Evolutionary conservation across 2,797 vertebrate genomes (phyloP), one percentile per base, ranked within the genome.

Genomic region (Lutjanus campechanus): DNA sequence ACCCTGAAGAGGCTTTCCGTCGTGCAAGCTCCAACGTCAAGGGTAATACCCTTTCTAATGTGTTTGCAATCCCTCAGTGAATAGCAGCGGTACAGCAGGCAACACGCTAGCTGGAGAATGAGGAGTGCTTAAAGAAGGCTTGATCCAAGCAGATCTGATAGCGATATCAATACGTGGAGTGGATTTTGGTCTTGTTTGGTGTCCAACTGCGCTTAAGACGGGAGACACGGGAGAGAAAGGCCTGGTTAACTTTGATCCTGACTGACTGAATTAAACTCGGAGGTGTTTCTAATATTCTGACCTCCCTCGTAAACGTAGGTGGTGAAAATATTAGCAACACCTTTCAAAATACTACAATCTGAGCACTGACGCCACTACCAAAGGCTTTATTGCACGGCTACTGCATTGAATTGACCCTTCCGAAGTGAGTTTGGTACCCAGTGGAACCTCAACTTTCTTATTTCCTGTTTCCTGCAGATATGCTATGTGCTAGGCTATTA

Each of bases 1-100:
- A 82, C 83, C 72, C 58, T 81, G 51, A 86, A 88, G 79, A 81
- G 78, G 74, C 60, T 73, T 29, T 66, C 73, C 74, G 82, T 79
- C 80, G 82, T 29, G 70, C 1, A 1, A 73, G 51, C 83, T 17
- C 56, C 68, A 55, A 67, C 12, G 13, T 83, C 29, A 82, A 76
- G 58, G 87, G 78, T 83, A 84, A 84, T 63, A 73, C 63, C 29
- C 65, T 79, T 69, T 49, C 65, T 74, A 68, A 85, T 61, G 73
- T 55, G 70, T 82, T 76, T 81, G 62, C 64, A 64, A 67, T 84
- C 75, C 71, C 78, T 82, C 5, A 3, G 73, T 61, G 73, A 60
- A 70, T 43, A 70, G 59, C 70, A 44, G 63, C 7, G 0, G 59
- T 74, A 25, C 63, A 80, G 59, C 63, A 47, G 72, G 76, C 60